Evolutionary conservation across 2,888 invertebrate genomes (phyloP).

Genomic region (Hyles lineata): DNA sequence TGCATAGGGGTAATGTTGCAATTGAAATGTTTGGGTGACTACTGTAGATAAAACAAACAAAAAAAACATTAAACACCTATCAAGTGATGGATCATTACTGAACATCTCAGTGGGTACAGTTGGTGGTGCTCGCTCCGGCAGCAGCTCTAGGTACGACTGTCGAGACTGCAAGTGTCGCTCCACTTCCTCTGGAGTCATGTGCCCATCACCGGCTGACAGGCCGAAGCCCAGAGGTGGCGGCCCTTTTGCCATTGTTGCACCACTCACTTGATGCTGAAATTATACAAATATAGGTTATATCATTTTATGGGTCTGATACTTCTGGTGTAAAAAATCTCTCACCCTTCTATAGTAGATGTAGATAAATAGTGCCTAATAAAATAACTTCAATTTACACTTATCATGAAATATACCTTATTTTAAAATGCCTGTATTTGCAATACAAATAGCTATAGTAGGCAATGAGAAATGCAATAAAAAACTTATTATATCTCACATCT

Average conservation of each 20-base stretch:
- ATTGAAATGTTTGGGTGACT: slow-evolving; percentile 18
- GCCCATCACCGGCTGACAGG: slow-evolving; percentile 86
- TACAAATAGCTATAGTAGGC: no score
- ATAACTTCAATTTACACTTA: no score
- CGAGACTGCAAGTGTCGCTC: slow-evolving; percentile 94
- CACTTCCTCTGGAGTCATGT: slow-evolving; percentile 96
- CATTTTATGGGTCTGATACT: no score
- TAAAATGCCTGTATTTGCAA: no score
- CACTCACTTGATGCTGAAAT: slow-evolving; percentile 82
- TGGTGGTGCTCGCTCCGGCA: slow-evolving; percentile 94
- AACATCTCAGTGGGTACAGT: slow-evolving; percentile 97
- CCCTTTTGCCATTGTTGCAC: slow-evolving; percentile 80
- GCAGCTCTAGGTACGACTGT: slow-evolving; percentile 91
- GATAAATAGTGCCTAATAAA: no score
- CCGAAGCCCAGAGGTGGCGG: slow-evolving; percentile 80
- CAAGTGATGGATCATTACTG: slow-evolving; percentile 95
- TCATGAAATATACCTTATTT: no score
- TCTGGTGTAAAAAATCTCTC: no score
- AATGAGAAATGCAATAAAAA: no score
- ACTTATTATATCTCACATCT: no score
- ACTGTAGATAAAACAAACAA: slow-evolving; percentile 31
- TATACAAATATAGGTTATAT: slow-evolving; percentile 30
- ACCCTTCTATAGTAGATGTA: no score
- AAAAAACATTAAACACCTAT: slow-evolving; percentile 84
- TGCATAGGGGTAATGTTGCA: background rate